Evolutionary conservation across 1,140 invertebrate species (phyloP).

Genomic region (Neoseiulus cucumeris): DNA sequence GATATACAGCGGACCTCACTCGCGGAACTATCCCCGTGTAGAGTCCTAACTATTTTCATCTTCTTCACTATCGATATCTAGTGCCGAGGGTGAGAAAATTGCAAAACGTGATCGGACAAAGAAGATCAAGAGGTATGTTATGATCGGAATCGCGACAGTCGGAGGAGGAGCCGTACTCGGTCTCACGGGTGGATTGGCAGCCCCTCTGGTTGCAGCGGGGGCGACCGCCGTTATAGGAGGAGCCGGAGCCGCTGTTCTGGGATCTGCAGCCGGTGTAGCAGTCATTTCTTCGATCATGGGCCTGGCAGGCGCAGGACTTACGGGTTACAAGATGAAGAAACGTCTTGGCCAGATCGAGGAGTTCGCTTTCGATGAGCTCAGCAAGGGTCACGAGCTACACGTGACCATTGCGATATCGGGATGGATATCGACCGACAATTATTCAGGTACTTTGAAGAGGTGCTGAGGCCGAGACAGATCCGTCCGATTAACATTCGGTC

Average conservation of each 20-base stretch:
- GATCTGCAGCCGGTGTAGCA: constrained; percentile 38
- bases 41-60: background rate
- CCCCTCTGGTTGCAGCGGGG: constrained; percentile 43
- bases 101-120: constrained; percentile 30
- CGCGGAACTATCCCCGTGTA: background rate
- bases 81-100: constrained; percentile 30
- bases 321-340: constrained; percentile 49
- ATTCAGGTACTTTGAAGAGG: too few relatives aligned
- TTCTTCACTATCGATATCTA: constrained; percentile 11
- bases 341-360: constrained; percentile 47
- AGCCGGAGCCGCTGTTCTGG: constrained; percentile 37
- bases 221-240: constrained; percentile 35
- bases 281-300: constrained; percentile 46
- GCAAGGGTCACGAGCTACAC: constrained; percentile 34
- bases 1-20: background rate
- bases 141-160: constrained; percentile 41
- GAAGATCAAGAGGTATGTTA: constrained; percentile 40
- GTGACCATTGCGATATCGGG: constrained; percentile 45
- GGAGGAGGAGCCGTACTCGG: constrained; percentile 42
- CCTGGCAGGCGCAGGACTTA: constrained; percentile 42
- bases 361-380: constrained; percentile 40
- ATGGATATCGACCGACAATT: constrained; percentile 34
- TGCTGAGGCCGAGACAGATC: too few relatives aligned
- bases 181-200: constrained; percentile 43
- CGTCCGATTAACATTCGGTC: background rate